These are phyloP conservation scores for Choristoneura fumiferana DNA, from an alignment of 1,140 invertebrate species.

Conservation along the genomic window DNA sequence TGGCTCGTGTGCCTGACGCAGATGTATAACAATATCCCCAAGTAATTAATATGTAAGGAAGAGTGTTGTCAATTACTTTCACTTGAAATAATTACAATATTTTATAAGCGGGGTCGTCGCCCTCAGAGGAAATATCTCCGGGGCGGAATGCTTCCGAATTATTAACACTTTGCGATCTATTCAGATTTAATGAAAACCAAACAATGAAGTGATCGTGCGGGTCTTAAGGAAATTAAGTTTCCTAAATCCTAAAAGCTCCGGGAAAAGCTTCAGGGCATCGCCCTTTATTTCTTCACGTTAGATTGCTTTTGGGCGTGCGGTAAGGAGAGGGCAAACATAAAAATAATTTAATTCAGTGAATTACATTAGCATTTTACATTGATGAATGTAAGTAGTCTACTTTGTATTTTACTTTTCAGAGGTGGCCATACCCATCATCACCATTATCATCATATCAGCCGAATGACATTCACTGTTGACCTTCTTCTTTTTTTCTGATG, in stretches of 20 bases:
- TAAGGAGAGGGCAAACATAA: too few relatives aligned
- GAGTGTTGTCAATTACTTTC: slow-evolving; percentile 24
- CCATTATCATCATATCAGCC: too few relatives aligned
- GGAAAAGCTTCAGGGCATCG: not conserved
- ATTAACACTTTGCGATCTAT: slow-evolving; percentile 3
- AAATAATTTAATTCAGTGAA: too few relatives aligned
- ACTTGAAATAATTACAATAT: slow-evolving; percentile 22
- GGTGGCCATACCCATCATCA: too few relatives aligned
- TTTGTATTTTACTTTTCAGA: too few relatives aligned
- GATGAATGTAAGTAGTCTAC: too few relatives aligned
- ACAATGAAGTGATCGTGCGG: not conserved
- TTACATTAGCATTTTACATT: too few relatives aligned
- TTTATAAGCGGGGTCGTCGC: slow-evolving; percentile 9
- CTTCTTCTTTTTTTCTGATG: too few relatives aligned
- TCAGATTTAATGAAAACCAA: not conserved
- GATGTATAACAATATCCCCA: slow-evolving; percentile 2
- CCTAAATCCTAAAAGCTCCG: not conserved
- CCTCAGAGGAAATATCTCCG: not conserved
- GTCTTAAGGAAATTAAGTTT: not conserved
- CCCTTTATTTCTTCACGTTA: not conserved
- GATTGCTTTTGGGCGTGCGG: not conserved
- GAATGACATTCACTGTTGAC: too few relatives aligned
- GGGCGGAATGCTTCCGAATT: not conserved
- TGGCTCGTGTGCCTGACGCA: not conserved
- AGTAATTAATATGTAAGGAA: slow-evolving; percentile 8